These are phyloP conservation scores for Onthophagus taurus DNA, from an alignment of 1,140 invertebrate species.

Conservation along the genomic window DNA sequence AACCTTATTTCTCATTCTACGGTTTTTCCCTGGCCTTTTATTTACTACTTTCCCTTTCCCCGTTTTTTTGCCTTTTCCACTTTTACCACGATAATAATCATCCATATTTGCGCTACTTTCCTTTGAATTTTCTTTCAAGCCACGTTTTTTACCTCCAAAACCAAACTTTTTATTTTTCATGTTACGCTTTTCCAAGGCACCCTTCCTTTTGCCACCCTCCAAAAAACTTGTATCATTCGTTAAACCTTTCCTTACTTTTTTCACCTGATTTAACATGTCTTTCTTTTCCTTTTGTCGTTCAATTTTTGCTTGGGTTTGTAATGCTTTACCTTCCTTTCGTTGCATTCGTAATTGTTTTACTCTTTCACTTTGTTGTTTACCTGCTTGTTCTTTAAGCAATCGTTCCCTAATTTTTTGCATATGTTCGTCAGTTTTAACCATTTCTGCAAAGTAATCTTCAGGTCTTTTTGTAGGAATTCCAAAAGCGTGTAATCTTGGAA, in stretches of 20 bases:
- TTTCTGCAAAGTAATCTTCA: constrained; percentile 97
- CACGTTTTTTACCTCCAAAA: constrained; percentile 91
- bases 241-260: constrained; percentile 76
- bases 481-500: constrained; percentile 64
- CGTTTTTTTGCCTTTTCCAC: constrained; percentile 17
- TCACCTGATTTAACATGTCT: constrained; percentile 74
- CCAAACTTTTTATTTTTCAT: constrained; percentile 84
- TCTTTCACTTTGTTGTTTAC: constrained; percentile 78
- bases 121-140: constrained; percentile 79
- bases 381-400: constrained; percentile 73
- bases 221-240: constrained; percentile 73
- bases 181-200: constrained; percentile 48
- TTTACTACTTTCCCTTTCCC: constrained; percentile 20
- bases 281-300: constrained; percentile 68
- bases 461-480: constrained; percentile 74
- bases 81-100: constrained; percentile 39
- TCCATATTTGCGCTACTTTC: constrained; percentile 62
- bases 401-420: constrained; percentile 93
- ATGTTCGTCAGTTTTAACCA: constrained; percentile 95
- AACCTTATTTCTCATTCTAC: constrained; percentile 24
- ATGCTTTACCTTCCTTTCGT: constrained; percentile 86
- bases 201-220: constrained; percentile 47
- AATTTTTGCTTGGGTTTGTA: constrained; percentile 69
- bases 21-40: constrained; percentile 28
- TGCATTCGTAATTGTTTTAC: constrained; percentile 81